Conservation (phyloP, 2,888 invertebrate genomes). For the Gymnoscelis rufifasciata region DNA sequence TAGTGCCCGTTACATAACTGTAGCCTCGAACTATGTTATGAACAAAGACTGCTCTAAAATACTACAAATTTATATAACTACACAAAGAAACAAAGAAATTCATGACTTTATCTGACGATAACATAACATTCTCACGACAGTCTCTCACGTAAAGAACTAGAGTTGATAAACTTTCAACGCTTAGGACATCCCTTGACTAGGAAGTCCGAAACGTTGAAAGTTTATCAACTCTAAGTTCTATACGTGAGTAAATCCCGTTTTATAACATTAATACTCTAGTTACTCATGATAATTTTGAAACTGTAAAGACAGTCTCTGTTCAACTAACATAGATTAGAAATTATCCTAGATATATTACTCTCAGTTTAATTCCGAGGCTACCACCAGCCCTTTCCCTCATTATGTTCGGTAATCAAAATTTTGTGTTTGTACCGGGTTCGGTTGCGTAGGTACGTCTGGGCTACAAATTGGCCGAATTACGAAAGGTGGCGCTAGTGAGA, state of each 20-base stretch:
- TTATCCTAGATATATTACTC: conserved; percentile 13
- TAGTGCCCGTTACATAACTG: conserved; percentile 24
- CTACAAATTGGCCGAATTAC: conserved; percentile 26
- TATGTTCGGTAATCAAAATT: conserved; percentile 12
- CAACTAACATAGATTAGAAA: conserved; percentile 8
- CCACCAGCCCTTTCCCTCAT: conserved; percentile 3
- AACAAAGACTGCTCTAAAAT: conserved; percentile 12
- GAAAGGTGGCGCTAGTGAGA: conserved; percentile 30
- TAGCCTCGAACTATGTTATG: conserved; percentile 18
- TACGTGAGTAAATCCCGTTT: too few relatives aligned
- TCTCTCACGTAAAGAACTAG: too few relatives aligned
- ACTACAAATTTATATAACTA: background rate
- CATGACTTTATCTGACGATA: too few relatives aligned
- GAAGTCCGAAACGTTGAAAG: too few relatives aligned
- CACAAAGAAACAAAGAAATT: too few relatives aligned
- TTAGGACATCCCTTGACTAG: too few relatives aligned
- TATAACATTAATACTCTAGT: too few relatives aligned
- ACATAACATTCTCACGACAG: too few relatives aligned
- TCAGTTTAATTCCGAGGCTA: background rate
- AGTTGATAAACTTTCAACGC: too few relatives aligned
- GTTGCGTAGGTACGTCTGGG: conserved; percentile 29
- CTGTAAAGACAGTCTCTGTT: conserved; percentile 14
- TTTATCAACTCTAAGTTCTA: too few relatives aligned
- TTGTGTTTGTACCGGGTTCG: conserved; percentile 22
- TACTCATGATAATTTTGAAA: too few relatives aligned